These are phyloP conservation scores for Acronicta psi DNA, from an alignment of 2,888 invertebrate genomes.

Conservation along the genomic window DNA sequence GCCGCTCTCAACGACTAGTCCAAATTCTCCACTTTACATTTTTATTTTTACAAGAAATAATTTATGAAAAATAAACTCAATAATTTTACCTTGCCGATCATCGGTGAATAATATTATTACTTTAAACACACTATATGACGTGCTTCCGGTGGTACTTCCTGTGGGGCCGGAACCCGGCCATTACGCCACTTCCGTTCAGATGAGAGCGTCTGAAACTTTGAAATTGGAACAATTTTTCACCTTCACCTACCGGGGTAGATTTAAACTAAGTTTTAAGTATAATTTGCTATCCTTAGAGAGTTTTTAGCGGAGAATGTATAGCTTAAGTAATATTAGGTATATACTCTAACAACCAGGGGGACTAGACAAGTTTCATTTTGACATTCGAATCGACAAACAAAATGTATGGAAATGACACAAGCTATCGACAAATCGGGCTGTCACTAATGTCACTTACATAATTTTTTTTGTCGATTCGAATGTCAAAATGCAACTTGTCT, in stretches of 20 bases:
- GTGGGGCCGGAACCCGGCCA: slow-evolving; percentile 70
- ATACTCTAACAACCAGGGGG: too few relatives aligned
- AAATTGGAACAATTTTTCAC: slow-evolving; percentile 71
- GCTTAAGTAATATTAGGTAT: not conserved
- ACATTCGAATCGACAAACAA: too few relatives aligned
- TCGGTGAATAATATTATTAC: slow-evolving; percentile 36
- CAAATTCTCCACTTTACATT: too few relatives aligned
- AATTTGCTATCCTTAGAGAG: slow-evolving; percentile 52
- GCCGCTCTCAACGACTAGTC: too few relatives aligned
- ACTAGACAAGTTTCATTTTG: too few relatives aligned
- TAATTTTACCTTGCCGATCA: slow-evolving; percentile 6
- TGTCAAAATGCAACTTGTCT: too few relatives aligned
- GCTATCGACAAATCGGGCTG: too few relatives aligned
- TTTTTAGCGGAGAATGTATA: slow-evolving; percentile 34
- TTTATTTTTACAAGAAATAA: too few relatives aligned
- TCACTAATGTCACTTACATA: too few relatives aligned
- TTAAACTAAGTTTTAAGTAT: slow-evolving; percentile 55
- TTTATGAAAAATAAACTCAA: too few relatives aligned
- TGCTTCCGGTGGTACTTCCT: slow-evolving; percentile 66
- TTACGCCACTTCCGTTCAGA: slow-evolving; percentile 73
- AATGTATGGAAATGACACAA: too few relatives aligned
- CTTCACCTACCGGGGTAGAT: slow-evolving; percentile 48
- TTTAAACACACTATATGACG: slow-evolving; percentile 42
- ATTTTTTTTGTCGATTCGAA: too few relatives aligned
- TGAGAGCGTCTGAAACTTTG: slow-evolving; percentile 59